These are phyloP conservation scores for Hypomecis atomaria DNA, from an alignment of 2,888 invertebrate genomes.

Conservation along the genomic window DNA sequence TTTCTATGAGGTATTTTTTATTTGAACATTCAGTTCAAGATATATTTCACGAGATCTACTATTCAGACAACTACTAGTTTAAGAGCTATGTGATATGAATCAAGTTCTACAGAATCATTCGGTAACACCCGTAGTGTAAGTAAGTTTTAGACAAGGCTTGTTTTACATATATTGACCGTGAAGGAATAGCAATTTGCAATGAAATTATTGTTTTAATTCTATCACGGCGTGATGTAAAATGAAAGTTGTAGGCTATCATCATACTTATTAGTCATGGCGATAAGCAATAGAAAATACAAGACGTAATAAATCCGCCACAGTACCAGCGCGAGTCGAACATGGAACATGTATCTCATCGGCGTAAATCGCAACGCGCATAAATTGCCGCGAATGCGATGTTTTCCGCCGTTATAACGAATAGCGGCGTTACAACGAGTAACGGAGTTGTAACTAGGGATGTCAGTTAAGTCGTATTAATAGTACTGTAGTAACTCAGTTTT, in stretches of 20 bases:
- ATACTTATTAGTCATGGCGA: neutral
- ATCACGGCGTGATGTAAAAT: too few species aligned
- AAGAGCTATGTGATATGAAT: too few species aligned
- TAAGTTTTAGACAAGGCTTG: too few species aligned
- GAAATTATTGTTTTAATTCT: too few species aligned
- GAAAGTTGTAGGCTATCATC: too few species aligned
- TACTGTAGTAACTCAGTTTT: neutral
- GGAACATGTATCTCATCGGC: constrained; percentile 62
- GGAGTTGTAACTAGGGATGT: constrained; percentile 30
- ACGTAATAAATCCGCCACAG: constrained; percentile 15
- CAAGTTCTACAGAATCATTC: too few species aligned
- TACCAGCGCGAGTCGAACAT: constrained; percentile 56
- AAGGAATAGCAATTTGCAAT: neutral
- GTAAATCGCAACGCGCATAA: constrained; percentile 67
- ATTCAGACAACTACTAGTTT: too few species aligned
- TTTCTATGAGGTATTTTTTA: neutral
- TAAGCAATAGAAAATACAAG: neutral
- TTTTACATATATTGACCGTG: too few species aligned
- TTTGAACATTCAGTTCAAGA: too few species aligned
- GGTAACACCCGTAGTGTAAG: too few species aligned
- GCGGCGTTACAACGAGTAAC: constrained; percentile 35
- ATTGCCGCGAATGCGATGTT: constrained; percentile 70
- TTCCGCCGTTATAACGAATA: constrained; percentile 64
- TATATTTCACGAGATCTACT: too few species aligned
- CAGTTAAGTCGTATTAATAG: constrained; percentile 1